A percentile compares a stretch with the other conserved stretches of the same genome.
phyloP scores from a whole-genome alignment of 2,797 vertebrate species.

The Micropoecilia bifurca region DNA sequence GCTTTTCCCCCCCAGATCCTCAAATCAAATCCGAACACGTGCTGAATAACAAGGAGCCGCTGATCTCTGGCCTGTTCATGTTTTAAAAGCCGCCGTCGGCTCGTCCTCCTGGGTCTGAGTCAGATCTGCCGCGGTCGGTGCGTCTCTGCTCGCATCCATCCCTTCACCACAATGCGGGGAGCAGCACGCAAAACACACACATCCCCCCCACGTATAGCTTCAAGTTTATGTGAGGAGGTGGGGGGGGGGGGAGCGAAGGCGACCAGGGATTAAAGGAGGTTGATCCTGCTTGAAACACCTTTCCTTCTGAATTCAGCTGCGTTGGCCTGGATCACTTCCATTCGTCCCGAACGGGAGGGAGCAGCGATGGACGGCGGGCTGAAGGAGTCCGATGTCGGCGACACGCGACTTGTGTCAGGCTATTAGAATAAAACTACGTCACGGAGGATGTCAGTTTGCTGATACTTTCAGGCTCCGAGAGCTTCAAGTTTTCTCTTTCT shows the following conservation, averaged over 20 bases:
- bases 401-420: not conserved
- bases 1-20: constrained; percentile 29
- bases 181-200: constrained; percentile 29
- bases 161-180: constrained; percentile 63
- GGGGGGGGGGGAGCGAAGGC: not conserved
- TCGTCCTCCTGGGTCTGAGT: constrained; percentile 47
- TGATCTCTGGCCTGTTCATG: constrained; percentile 34
- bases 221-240: not conserved
- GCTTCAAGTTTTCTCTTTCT: constrained; percentile 6
- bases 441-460: not conserved
- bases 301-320: not conserved
- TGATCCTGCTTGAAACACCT: not conserved
- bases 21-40: constrained; percentile 51
- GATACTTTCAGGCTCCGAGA: not conserved
- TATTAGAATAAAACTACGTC: not conserved
- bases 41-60: constrained; percentile 45
- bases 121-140: constrained; percentile 57
- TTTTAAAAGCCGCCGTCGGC: constrained; percentile 29
- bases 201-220: constrained; percentile 19
- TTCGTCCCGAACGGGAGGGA: constrained; percentile 54
- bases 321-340: constrained; percentile 64
- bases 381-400: constrained; percentile 42
- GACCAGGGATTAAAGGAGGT: not conserved
- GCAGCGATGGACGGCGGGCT: constrained; percentile 55
- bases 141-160: constrained; percentile 60